Evolutionary conservation across 2,888 invertebrate species (phyloP).

Genomic region (Drosophila anomalata): DNA sequence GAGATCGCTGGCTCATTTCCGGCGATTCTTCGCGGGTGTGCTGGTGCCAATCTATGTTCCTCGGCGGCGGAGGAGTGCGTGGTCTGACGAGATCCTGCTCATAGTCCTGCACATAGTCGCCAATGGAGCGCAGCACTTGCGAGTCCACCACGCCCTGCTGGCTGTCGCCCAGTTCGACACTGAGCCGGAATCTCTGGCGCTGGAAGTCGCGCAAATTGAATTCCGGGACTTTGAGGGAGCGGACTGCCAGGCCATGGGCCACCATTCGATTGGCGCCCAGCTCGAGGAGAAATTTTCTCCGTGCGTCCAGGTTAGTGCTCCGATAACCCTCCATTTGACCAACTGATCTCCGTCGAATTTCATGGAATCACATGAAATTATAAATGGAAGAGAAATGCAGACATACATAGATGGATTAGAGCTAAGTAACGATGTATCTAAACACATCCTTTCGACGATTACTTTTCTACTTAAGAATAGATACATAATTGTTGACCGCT

Average conservation of each 20-base stretch:
- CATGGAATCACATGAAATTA: conserved; percentile 24
- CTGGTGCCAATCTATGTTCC: conserved; percentile 54
- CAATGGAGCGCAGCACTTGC: conserved; percentile 35
- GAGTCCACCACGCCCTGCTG: conserved; percentile 38
- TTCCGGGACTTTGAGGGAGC: conserved; percentile 30
- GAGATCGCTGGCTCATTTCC: background rate
- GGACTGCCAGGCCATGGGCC: conserved; percentile 44
- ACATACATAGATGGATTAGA: conserved; percentile 18
- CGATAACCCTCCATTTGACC: background rate
- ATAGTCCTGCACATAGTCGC: conserved; percentile 17
- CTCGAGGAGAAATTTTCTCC: conserved; percentile 45
- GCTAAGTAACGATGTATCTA: background rate
- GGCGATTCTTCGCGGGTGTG: conserved; percentile 1
- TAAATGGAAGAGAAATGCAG: conserved; percentile 16
- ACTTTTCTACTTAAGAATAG: background rate
- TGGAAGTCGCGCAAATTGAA: conserved; percentile 50
- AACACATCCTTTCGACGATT: background rate
- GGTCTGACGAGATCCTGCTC: conserved; percentile 9
- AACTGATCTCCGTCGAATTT: conserved; percentile 13
- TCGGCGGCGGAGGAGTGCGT: conserved; percentile 54
- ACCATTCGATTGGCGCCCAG: conserved; percentile 45
- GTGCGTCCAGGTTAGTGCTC: conserved; percentile 38
- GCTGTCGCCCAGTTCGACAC: conserved; percentile 42
- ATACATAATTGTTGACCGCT: too few relatives aligned
- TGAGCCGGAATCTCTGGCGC: conserved; percentile 37